Evolutionary conservation across 1,140 invertebrate species (phyloP).

Genomic region (Penaeus chinensis): DNA sequence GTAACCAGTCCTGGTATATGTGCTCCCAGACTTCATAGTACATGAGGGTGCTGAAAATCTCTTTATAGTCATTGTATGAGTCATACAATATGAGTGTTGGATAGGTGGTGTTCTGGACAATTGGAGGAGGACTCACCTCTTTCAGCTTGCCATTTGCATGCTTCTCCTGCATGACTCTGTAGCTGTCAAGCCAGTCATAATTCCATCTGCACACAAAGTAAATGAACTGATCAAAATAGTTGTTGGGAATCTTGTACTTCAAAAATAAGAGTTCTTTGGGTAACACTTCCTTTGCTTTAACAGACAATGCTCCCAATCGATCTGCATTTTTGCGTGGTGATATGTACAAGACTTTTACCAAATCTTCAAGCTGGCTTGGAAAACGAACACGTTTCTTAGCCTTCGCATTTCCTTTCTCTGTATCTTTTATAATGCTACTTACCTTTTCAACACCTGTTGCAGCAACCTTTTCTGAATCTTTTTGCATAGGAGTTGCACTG

Average conservation of each 20-base stretch:
- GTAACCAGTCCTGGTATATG: slow-evolving; percentile 56
- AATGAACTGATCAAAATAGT: slow-evolving; percentile 54
- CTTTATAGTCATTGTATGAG: slow-evolving; percentile 56
- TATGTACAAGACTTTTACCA: slow-evolving; percentile 38
- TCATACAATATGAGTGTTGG: slow-evolving; percentile 62
- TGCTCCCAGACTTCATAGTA: slow-evolving; percentile 62
- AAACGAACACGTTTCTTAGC: slow-evolving; percentile 38
- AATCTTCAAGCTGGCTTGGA: slow-evolving; percentile 36
- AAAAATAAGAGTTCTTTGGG: slow-evolving; percentile 32
- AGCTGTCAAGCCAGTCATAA: slow-evolving; percentile 62
- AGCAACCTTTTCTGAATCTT: not conserved
- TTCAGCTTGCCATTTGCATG: slow-evolving; percentile 14
- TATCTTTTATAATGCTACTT: slow-evolving; percentile 10
- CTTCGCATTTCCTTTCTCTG: not conserved
- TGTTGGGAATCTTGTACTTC: slow-evolving; percentile 36
- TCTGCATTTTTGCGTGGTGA: slow-evolving; percentile 51
- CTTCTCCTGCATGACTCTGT: slow-evolving; percentile 37
- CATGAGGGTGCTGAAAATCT: slow-evolving; percentile 51
- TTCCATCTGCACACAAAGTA: slow-evolving; percentile 57
- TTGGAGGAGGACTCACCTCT: slow-evolving; percentile 38
- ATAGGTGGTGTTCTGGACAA: slow-evolving; percentile 37
- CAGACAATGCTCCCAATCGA: slow-evolving; percentile 17
- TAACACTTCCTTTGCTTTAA: slow-evolving; percentile 43
- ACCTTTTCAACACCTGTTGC: not conserved
- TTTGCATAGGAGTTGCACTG: no score